Conservation (phyloP, 2,113 vertebrate genomes). For the Ageneiosus marmoratus region DNA sequence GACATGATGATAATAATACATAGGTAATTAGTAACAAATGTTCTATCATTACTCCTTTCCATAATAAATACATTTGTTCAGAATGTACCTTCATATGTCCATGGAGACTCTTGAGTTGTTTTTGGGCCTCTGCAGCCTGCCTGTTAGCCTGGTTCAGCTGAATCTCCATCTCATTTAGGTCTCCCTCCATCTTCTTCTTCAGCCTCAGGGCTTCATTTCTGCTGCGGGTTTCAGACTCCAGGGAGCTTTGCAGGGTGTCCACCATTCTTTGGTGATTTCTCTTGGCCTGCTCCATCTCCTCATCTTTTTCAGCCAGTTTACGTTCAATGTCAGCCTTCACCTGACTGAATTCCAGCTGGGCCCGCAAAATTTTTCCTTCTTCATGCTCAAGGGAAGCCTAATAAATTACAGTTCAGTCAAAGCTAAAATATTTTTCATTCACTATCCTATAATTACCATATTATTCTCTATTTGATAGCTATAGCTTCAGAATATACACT, state of each 20-base stretch:
- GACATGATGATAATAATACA: neutral
- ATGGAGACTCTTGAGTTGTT: constrained; percentile 75
- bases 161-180: no score
- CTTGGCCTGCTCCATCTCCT: no score
- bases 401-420: neutral
- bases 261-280: no score
- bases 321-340: no score
- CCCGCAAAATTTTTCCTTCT: constrained; percentile 85
- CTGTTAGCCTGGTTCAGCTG: constrained; percentile 76
- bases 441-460: neutral
- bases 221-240: constrained; percentile 86
- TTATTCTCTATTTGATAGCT: neutral
- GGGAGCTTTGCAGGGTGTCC: no score
- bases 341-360: constrained; percentile 86
- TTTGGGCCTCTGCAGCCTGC: constrained; percentile 73
- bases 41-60: neutral
- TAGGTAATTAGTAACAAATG: no score
- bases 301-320: no score
- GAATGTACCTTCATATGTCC: constrained; percentile 69
- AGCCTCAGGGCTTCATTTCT: constrained; percentile 80
- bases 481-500: constrained; percentile 48
- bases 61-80: neutral
- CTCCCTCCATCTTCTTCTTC: no score
- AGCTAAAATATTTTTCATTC: neutral
- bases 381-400: constrained; percentile 82